phyloP scores from a whole-genome alignment of 64 coral and sea anemone genomes.

The Montipora cactus region DNA sequence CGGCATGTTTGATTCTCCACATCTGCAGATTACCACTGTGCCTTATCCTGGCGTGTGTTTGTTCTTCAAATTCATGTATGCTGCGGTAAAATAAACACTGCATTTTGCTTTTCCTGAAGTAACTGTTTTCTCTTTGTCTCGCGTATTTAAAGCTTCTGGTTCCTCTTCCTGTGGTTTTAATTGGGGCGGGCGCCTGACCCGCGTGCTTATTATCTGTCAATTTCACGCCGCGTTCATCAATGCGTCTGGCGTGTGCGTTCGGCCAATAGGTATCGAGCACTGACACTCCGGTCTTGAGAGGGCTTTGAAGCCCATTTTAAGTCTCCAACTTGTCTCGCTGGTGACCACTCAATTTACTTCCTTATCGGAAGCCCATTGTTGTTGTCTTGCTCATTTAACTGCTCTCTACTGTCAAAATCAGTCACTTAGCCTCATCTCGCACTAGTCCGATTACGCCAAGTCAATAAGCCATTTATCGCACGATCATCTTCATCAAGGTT shows the following conservation, averaged over 20 bases:
- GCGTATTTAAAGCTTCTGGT: slow-evolving; percentile 15
- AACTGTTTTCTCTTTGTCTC: slow-evolving; percentile 13
- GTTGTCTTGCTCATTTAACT: slow-evolving; percentile 23
- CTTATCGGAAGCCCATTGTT: slow-evolving; percentile 37
- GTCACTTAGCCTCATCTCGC: slow-evolving; percentile 24
- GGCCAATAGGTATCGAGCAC: slow-evolving; percentile 10
- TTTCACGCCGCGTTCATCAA: not conserved
- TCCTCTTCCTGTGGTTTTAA: slow-evolving; percentile 49
- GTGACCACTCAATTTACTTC: slow-evolving; percentile 41
- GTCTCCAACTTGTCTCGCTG: slow-evolving; percentile 27
- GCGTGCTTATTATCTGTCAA: slow-evolving; percentile 7
- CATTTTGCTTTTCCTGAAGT: slow-evolving; percentile 53
- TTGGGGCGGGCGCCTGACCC: slow-evolving; percentile 26
- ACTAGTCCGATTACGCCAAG: not conserved
- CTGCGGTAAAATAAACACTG: slow-evolving; percentile 36
- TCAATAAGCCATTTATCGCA: slow-evolving; percentile 59
- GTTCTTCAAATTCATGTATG: slow-evolving; percentile 8
- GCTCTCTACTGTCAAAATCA: slow-evolving; percentile 23
- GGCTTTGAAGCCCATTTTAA: slow-evolving; percentile 43
- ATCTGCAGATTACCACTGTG: slow-evolving; percentile 59
- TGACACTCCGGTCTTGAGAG: slow-evolving; percentile 21
- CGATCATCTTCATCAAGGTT: slow-evolving; percentile 34
- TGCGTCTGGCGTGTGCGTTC: not conserved
- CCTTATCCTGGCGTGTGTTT: slow-evolving; percentile 38
- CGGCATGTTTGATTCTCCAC: slow-evolving; percentile 37